Evolutionary conservation across 2,113 vertebrate genomes (phyloP).

Genomic region (Scatophagus argus): DNA sequence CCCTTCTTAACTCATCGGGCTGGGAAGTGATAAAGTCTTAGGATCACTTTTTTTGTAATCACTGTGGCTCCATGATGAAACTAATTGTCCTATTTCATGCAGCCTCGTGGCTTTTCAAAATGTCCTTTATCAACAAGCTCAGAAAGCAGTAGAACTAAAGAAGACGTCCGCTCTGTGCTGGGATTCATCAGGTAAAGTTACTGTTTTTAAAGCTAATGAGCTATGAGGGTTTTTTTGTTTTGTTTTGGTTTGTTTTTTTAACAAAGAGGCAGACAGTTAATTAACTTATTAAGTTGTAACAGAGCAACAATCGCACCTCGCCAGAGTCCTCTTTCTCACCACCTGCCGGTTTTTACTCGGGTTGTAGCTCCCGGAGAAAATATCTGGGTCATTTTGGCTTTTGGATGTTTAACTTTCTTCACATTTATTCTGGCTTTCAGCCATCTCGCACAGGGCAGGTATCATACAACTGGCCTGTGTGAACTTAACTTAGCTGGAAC

Average conservation of each 20-base stretch:
- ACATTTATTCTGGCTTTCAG: constrained; percentile 18
- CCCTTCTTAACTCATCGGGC: constrained; percentile 78
- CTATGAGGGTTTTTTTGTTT: no score
- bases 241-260: not conserved
- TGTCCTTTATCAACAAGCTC: constrained; percentile 59
- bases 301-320: not conserved
- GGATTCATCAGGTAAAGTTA: not conserved
- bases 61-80: constrained; percentile 79
- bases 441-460: constrained; percentile 33
- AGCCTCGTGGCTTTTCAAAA: constrained; percentile 26
- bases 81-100: constrained; percentile 80
- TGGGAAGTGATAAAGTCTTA: constrained; percentile 78
- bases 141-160: constrained; percentile 15
- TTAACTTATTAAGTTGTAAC: not conserved
- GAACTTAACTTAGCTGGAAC: constrained; percentile 32
- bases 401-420: constrained; percentile 13
- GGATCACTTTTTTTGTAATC: constrained; percentile 73
- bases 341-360: constrained; percentile 12
- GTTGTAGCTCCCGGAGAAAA: not conserved
- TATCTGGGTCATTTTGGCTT: constrained; percentile 29
- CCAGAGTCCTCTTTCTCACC: not conserved
- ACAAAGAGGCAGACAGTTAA: not conserved
- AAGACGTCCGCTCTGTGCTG: not conserved
- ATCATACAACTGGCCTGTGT: constrained; percentile 24
- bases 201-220: not conserved